Evolutionary conservation across 2,113 vertebrate genomes (phyloP).

Genomic region (Cottus gobio): DNA sequence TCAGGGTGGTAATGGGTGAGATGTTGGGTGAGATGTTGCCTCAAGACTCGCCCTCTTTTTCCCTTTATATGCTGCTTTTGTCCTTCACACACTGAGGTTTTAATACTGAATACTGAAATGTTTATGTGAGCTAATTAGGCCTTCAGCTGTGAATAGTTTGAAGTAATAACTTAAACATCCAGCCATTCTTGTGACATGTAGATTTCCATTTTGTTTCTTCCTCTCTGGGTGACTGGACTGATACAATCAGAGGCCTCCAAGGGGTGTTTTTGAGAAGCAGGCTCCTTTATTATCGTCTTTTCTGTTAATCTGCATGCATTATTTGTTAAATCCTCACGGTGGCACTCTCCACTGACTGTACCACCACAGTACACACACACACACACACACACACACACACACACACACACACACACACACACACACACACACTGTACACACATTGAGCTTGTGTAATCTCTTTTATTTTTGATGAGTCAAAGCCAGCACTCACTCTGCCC

Average conservation of each 20-base stretch:
- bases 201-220: background rate
- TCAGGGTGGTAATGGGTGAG: background rate
- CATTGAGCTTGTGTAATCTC: constrained; percentile 26
- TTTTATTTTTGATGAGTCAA: constrained; percentile 59
- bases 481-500: constrained; percentile 40
- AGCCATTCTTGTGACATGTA: background rate
- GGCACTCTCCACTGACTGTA: constrained; percentile 62
- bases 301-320: constrained; percentile 35
- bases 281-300: background rate
- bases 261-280: background rate
- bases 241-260: background rate
- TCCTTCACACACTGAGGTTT: background rate
- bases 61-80: background rate
- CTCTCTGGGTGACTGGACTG: background rate
- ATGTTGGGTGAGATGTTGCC: background rate
- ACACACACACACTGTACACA: background rate
- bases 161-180: background rate
- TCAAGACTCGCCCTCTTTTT: background rate
- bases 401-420: too few relatives aligned
- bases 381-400: background rate
- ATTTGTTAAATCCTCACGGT: constrained; percentile 57
- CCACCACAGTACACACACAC: constrained; percentile 6
- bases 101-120: background rate
- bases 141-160: background rate
- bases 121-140: background rate